Base-by-base conservation (phyloP, 2,888 invertebrate genomes). In the Gandaritis pyraliata region DNA sequence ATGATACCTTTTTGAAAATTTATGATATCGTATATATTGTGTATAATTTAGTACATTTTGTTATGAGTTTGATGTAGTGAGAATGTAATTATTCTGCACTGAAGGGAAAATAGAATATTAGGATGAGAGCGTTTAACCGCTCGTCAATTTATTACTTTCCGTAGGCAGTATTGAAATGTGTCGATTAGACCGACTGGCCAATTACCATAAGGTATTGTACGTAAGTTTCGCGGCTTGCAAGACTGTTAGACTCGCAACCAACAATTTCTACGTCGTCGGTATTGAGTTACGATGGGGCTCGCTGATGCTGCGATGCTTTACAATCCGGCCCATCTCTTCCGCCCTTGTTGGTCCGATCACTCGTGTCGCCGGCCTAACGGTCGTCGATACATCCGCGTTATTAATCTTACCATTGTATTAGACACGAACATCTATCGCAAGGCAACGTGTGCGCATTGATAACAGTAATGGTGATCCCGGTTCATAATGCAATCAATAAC, bases 341-440 rank as follows among this genome's bases (percentile, higher is more conserved):
- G 90, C 87, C 86, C 88, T 88, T 88, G 89, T 90, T 86, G 87
- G 86, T 76, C 83, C 73, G 87, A 87, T 88, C 87, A 83, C 83
- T 86, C 86, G 85, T 88, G 88, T 90, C 88, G 82, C 80, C 80
- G 78, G 77, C 77, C 54, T 89, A 90, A 88, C 88, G 89, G 89
- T 82, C 76, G 73, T 71, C 78, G 81, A 85, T 85, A 87, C 85
- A 84, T 87, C 86, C 87, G 85, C 78, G 78, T 88, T 88, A 90
- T 91, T 89, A 91, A 90, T 91, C 89, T 88, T 86, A 83, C 86
- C 85, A 90, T 90, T 90, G 90, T 90, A 89, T 87, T 86, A 85
- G 82, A 81, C 77, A 81, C 78, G 77, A 78, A 79, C 85, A 82
- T 84, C 85, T 87, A 85, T 88, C 83, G 82, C 80, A 87, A 87